phyloP scores from a whole-genome alignment of 2,888 invertebrate genomes.

The Tribolium freemani region DNA sequence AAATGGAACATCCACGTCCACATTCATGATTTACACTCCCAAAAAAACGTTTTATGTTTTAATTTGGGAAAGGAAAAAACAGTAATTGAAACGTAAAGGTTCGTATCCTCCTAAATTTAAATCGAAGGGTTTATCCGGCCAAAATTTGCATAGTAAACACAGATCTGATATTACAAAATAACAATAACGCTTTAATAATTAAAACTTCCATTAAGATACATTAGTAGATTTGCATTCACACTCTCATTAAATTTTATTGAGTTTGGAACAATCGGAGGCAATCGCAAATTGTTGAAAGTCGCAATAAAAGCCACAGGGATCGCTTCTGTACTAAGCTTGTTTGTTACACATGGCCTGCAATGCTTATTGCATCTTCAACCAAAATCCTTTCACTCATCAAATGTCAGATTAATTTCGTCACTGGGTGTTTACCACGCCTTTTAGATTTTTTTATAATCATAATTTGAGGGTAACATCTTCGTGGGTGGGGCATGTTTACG shows the following conservation, averaged over 20 bases:
- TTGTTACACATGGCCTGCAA: not conserved
- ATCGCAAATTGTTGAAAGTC: slow-evolving; percentile 18
- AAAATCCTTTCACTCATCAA: slow-evolving; percentile 1
- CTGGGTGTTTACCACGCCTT: not conserved
- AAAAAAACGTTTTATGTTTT: not conserved
- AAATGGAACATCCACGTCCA: slow-evolving; percentile 1
- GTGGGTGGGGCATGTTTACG: slow-evolving; percentile 3
- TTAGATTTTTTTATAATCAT: not conserved
- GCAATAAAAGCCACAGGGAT: slow-evolving; percentile 4
- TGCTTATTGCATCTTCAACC: not conserved
- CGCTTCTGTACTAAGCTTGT: not conserved
- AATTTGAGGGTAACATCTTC: not conserved
- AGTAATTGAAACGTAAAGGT: not conserved
- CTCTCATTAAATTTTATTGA: slow-evolving; percentile 14
- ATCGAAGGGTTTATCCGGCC: not conserved
- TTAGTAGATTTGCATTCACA: slow-evolving; percentile 3
- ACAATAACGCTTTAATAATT: slow-evolving; percentile 8
- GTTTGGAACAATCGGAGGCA: not conserved
- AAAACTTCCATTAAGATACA: slow-evolving; percentile 6
- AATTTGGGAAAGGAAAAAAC: not conserved
- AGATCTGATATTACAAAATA: not conserved
- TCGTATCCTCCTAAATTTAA: not conserved
- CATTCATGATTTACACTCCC: not conserved
- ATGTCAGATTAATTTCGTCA: not conserved
- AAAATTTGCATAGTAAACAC: slow-evolving; percentile 12